Evolutionary conservation across 2,797 vertebrate genomes (phyloP), one percentile per base, ranked within the genome.

Genomic region (Platalea minor): DNA sequence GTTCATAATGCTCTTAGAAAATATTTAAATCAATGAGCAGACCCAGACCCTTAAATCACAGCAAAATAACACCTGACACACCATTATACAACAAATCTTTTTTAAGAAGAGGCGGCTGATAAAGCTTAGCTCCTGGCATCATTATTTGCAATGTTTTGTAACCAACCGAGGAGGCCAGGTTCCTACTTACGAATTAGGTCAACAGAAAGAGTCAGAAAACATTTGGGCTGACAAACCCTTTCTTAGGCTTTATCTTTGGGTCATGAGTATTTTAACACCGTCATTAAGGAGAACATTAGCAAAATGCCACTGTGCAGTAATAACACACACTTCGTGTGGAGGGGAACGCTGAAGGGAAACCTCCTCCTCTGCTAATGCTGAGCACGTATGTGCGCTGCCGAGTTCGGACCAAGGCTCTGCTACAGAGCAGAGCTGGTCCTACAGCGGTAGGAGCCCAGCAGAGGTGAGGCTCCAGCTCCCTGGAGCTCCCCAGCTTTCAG

Each of bases 51-150:
- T 82, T 91, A 96, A 95, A 95, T 90, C 96, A 92, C 37, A 56
- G 41, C 83, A 78, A 86, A 96, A 69, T 74, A 95, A 63, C 89
- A 95, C 80, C 77, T 1, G 1, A 85, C 80, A 78, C 88, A 76
- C 59, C 77, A 57, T 96, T 95, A 95, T 35, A 95, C 77, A 95
- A 89, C 91, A 96, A 91, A 95, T 95, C 93, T 95, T 89, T 93
- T 83, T 75, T 95, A 95, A 96, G 93, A 95, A 79, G 91, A 91
- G 74, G 91, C 14, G 16, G 93, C 95, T 95, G 96, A 94, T 96
- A 75, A 94, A 96, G 96, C 93, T 97, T 95, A 96, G 89, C 76
- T 94, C 76, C 91, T 86, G 94, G 95, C 91, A 88, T 94, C 89
- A 25, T 93, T 91, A 94, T 90, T 95, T 78, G 79, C 89, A 69